Base-by-base conservation (phyloP, 2,888 invertebrate genomes). In the Xylota segnis region DNA sequence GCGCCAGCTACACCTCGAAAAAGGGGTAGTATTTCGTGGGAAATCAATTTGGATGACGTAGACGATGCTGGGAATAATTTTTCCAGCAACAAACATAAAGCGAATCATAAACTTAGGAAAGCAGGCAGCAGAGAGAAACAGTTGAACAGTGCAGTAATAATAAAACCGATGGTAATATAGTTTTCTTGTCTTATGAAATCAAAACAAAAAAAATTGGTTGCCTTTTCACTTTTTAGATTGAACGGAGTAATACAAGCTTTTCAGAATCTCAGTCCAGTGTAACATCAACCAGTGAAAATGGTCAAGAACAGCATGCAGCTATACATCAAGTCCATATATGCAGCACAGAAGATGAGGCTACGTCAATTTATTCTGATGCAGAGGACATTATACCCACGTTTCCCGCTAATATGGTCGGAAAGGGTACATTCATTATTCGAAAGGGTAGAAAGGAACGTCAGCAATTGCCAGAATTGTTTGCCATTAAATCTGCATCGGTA, bases 11-110 rank as follows among this genome's bases (percentile, higher is more conserved):
- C 94, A 87, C 94, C 94, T 89, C 95, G 94, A 90, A 96, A 96
- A 93, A 94, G 96, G 89, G 95, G 95, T 90, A 96, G 96, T 90
- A 96, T 97, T 88, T 96, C 97, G 87, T 97, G 97, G 97, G 96
- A 97, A 93, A 96, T 97, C 87, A 95, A 96, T 87, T 94, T 97
- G 89, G 95, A 95, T 90, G 95, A 95, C 91, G 68, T 87, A 29
- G 87, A 68, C 66, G 70, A 82, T 58, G 43, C 68, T n/a, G 72
- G 68, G 14, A 72, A 61, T 34, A 78, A 56, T 34, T 58, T 59
- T 40, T 54, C 43, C 10, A 79, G 50, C n/a, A 68, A 37, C 9
- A 82, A 72, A 68, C 59, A 76, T 5, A 79, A 84, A 66, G 18
- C 70, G 29, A 77, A 50, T 56, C 74, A 77, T 47, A 82, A 74